Evolutionary conservation across 2,888 invertebrate species (phyloP), one percentile per base, ranked within the genome.

Genomic region (Tachystola acroxantha): DNA sequence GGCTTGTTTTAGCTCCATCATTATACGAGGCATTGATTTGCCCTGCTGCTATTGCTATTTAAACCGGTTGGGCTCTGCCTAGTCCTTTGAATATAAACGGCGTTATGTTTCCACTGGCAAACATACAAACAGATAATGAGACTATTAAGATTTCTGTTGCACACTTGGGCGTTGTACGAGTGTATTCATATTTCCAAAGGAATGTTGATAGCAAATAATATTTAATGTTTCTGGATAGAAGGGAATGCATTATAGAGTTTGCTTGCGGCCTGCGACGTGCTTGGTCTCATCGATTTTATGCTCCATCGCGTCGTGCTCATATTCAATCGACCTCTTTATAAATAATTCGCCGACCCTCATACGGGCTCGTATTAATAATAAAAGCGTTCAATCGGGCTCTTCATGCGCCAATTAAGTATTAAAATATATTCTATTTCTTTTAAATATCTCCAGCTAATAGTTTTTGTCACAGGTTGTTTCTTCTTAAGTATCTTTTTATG

Each of bases 331-430:
- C 57, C 59, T 65, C 67, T 73, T 66, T 70, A 69, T 68, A 65
- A 69, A 74, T 67, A 69, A 66, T 70, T 67, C 62, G 64, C 68
- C 59, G 68, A 64, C 64, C 70, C 71, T 68, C 67, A 68, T 73
- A 67, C 67, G 67, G 68, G 68, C 60, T 48, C 60, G 64, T 73
- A 65, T 71, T 73, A 70, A 71, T 72, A 72, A 68, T 77, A 75
- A 70, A 72, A 56, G 65, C 65, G 60, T 66, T 69, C 67, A 72
- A 73, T 75, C 68, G 64, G 52, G 46, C 60, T 67, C 56, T 63
- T 67, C 64, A 61, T 68, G 66, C 61, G 69, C 69, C 69, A 24
- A 24, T 24, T 24, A 24, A 24, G 2, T n/a, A 24, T 66, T 66
- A 67, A 57, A 60, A 54, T 46, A 51, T 53, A 52, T 57, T 57